These are phyloP conservation scores for Drosophila punjabiensis DNA, from an alignment of 1,140 invertebrate genomes.

Conservation along the genomic window DNA sequence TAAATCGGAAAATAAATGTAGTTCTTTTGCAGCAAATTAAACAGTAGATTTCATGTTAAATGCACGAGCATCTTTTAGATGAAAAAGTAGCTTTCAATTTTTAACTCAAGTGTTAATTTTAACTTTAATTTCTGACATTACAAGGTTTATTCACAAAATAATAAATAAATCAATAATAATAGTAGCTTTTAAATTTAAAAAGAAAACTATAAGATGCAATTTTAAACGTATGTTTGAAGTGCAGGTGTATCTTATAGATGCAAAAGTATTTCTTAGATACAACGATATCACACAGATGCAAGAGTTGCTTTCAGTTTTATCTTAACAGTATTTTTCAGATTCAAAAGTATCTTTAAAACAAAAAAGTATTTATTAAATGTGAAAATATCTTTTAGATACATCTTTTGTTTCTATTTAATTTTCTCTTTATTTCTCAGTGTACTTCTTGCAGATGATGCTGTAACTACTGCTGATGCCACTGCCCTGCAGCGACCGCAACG, in stretches of 20 bases:
- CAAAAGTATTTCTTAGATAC: no score
- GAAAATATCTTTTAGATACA: neutral
- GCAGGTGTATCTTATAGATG: no score
- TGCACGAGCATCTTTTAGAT: no score
- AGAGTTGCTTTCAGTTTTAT: neutral
- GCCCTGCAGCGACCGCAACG: slow-evolving; percentile 73
- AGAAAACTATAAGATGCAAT: neutral
- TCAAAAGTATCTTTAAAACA: neutral
- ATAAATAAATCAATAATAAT: no score
- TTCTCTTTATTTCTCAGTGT: neutral
- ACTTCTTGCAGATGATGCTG: slow-evolving; percentile 13
- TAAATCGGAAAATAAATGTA: neutral
- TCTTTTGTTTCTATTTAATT: neutral
- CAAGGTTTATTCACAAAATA: no score
- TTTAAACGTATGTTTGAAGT: neutral
- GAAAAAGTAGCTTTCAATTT: accelerated
- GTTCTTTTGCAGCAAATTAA: neutral
- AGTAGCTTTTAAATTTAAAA: no score
- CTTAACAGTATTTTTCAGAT: accelerated
- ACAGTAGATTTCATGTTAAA: neutral
- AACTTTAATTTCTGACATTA: no score
- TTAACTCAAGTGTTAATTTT: neutral
- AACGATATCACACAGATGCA: neutral
- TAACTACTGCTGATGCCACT: slow-evolving; percentile 30
- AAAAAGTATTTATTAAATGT: neutral